Percentiles rank a stretch among this genome's conserved stretches.
Conservation (phyloP, 2,113 vertebrate species). For the Gorsachius goisagi region DNA sequence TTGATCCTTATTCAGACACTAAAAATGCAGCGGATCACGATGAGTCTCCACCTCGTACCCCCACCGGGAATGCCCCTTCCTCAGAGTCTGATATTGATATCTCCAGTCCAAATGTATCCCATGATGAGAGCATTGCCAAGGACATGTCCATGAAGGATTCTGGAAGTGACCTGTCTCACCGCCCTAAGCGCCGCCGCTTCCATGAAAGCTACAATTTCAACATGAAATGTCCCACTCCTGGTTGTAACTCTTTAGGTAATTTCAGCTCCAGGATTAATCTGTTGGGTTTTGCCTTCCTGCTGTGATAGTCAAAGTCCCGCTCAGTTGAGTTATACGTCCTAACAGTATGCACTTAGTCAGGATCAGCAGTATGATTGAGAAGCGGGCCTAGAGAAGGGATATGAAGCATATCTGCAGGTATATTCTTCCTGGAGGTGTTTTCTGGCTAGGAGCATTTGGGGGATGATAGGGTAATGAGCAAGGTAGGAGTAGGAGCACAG, state of each 20-base stretch:
- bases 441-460: neutral
- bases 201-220: slow-evolving; percentile 99
- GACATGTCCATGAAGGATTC: slow-evolving; percentile 92
- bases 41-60: slow-evolving; percentile 94
- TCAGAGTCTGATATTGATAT: slow-evolving; percentile 98
- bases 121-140: slow-evolving; percentile 93
- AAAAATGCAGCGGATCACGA: slow-evolving; percentile 91
- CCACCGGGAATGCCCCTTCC: slow-evolving; percentile 97
- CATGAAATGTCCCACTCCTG: slow-evolving; percentile 97
- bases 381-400: neutral
- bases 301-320: neutral
- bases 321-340: neutral
- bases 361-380: neutral
- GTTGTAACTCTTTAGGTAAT: slow-evolving; percentile 95
- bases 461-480: neutral
- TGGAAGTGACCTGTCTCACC: slow-evolving; percentile 93
- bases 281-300: neutral
- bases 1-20: slow-evolving; percentile 75
- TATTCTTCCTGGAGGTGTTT: neutral
- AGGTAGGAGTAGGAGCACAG: neutral
- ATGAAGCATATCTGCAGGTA: accelerated
- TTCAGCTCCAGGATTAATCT: neutral
- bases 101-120: slow-evolving; percentile 95
- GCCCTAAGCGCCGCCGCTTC: slow-evolving; percentile 95
- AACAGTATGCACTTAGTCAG: accelerated